A percentile compares a stretch with the other conserved stretches of the same genome.
Conservation (phyloP, 2,797 vertebrate genomes). For the Cryptoprocta ferox region DNA sequence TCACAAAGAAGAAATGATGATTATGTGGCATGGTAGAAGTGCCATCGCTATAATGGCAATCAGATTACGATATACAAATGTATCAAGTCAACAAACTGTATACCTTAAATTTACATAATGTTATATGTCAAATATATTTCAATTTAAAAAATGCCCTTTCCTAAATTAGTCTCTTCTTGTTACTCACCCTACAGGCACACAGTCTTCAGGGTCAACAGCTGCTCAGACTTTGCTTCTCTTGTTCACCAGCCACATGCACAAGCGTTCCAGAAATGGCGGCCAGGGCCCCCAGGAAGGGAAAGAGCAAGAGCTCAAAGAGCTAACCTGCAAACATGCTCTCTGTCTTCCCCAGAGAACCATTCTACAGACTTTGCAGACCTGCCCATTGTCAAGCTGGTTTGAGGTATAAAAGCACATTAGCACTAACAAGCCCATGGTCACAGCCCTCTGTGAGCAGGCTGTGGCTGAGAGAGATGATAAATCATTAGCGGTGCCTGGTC, state of each 20-base stretch:
- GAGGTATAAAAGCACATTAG: neutral
- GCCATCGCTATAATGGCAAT: neutral
- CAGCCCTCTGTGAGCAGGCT: neutral
- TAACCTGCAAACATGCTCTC: neutral
- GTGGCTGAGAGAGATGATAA: neutral
- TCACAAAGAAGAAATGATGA: neutral
- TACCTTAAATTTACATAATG: neutral
- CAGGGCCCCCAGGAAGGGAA: neutral
- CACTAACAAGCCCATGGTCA: neutral
- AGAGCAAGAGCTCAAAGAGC: neutral
- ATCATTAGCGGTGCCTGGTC: conserved; percentile 35
- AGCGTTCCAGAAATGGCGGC: neutral
- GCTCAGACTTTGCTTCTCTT: neutral
- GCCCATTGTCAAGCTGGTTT: neutral
- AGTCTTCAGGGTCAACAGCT: neutral
- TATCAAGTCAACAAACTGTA: neutral
- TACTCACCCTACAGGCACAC: neutral
- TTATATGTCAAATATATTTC: neutral
- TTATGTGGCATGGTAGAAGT: neutral
- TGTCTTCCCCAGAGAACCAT: neutral
- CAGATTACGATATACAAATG: neutral
- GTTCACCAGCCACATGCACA: neutral
- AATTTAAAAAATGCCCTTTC: neutral
- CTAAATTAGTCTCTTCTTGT: neutral
- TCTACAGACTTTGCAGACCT: neutral